Evolutionary conservation across 2,797 vertebrate genomes (phyloP).

Genomic region (Sebastes vulpes): DNA sequence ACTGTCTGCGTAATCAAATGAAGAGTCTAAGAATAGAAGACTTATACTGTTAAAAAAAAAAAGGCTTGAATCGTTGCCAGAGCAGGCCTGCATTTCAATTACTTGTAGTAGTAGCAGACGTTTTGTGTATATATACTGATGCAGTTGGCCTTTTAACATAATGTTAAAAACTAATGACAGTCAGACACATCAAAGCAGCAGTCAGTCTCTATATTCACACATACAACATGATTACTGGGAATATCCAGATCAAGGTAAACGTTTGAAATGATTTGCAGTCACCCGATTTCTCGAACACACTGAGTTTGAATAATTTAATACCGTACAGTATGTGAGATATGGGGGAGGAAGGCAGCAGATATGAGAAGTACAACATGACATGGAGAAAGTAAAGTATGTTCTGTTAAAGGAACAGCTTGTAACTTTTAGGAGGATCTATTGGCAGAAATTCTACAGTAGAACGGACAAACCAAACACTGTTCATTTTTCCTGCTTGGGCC

Average conservation of each 20-base stretch:
- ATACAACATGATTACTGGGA: neutral
- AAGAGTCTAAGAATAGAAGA: conserved; percentile 41
- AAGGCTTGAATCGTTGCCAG: neutral
- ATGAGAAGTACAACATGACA: neutral
- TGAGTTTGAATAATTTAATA: neutral
- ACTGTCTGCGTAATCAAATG: conserved; percentile 28
- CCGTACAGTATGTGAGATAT: neutral
- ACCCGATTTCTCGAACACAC: neutral
- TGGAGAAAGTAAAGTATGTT: neutral
- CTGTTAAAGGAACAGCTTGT: too few species aligned
- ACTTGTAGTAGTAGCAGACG: neutral
- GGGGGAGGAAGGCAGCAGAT: neutral
- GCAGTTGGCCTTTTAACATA: neutral
- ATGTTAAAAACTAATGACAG: conserved; percentile 12
- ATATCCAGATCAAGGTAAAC: neutral
- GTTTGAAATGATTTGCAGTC: neutral
- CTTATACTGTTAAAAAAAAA: neutral
- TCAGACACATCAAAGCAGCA: neutral
- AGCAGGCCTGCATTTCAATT: neutral
- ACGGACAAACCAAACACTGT: too few species aligned
- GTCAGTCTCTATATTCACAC: neutral
- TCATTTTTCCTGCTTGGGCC: too few species aligned
- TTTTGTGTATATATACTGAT: neutral
- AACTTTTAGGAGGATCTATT: too few species aligned
- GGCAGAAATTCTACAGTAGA: too few species aligned